phyloP scores from a whole-genome alignment of 2,113 vertebrate species.

The Pelobates fuscus region DNA sequence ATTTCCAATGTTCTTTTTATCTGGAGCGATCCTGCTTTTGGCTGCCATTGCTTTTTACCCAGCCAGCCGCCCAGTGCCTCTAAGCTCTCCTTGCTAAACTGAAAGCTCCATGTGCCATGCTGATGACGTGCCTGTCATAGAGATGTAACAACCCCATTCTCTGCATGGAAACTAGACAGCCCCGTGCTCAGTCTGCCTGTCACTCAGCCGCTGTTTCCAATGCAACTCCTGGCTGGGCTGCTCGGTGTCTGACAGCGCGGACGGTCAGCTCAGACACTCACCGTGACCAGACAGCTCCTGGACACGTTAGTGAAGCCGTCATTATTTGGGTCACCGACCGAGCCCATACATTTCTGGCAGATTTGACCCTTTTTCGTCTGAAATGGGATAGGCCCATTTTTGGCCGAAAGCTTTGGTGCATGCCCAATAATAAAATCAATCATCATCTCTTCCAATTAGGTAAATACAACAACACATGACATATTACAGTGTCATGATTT shows the following conservation, averaged over 20 bases:
- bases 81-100: slow-evolving; percentile 2
- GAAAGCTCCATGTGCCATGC: background rate
- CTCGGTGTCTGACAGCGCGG: slow-evolving; percentile 16
- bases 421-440: too few species aligned
- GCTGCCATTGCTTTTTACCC: background rate
- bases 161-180: slow-evolving; percentile 42
- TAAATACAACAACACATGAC: too few species aligned
- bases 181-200: slow-evolving; percentile 40
- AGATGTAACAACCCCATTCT: slow-evolving; percentile 11
- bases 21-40: background rate
- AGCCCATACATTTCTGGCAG: too few species aligned
- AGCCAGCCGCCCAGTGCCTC: background rate
- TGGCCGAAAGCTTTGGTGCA: too few species aligned
- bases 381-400: too few species aligned
- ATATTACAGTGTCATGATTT: too few species aligned
- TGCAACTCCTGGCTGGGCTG: slow-evolving; percentile 4
- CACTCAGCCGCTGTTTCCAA: slow-evolving; percentile 25
- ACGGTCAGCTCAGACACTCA: slow-evolving; percentile 6
- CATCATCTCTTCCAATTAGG: too few species aligned
- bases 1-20: too few species aligned
- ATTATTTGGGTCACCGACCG: slow-evolving; percentile 5
- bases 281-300: slow-evolving; percentile 2
- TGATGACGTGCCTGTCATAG: slow-evolving; percentile 20
- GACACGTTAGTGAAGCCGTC: slow-evolving; percentile 21
- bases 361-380: too few species aligned